Conservation (phyloP, 2,797 vertebrate genomes). For the Sparidentex hasta region DNA sequence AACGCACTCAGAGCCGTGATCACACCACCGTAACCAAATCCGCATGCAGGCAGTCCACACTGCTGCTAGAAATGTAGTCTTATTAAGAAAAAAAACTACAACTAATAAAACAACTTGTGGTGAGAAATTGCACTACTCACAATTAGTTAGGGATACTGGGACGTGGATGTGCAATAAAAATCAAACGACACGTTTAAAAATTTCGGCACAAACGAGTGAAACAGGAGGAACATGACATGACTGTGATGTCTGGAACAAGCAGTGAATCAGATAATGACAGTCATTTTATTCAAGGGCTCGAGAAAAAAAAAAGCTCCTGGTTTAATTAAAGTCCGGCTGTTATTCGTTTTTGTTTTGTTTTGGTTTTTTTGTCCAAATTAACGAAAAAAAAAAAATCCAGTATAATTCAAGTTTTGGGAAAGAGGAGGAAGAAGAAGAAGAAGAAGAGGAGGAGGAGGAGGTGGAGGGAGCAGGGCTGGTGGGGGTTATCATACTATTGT, state of each 20-base stretch:
- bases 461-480: neutral
- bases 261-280: too few species aligned
- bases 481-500: slow-evolving; percentile 72
- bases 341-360: too few species aligned
- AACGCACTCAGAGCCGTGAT: neutral
- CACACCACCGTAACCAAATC: slow-evolving; percentile 4
- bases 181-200: too few species aligned
- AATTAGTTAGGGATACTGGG: too few species aligned
- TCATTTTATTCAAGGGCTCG: too few species aligned
- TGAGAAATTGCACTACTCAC: neutral
- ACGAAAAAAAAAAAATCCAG: neutral
- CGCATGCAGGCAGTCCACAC: neutral
- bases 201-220: too few species aligned
- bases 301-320: neutral
- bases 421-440: slow-evolving; percentile 37
- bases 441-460: neutral
- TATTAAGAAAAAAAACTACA: neutral
- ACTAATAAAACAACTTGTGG: neutral
- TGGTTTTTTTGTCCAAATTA: too few species aligned
- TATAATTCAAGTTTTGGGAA: slow-evolving; percentile 73
- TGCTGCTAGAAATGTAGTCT: neutral
- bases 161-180: too few species aligned
- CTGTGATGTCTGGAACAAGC: too few species aligned
- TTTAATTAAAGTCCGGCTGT: slow-evolving; percentile 60
- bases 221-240: too few species aligned